These are phyloP conservation scores for Nanger granti DNA, from an alignment of 2,113 vertebrate species.

Conservation along the genomic window DNA sequence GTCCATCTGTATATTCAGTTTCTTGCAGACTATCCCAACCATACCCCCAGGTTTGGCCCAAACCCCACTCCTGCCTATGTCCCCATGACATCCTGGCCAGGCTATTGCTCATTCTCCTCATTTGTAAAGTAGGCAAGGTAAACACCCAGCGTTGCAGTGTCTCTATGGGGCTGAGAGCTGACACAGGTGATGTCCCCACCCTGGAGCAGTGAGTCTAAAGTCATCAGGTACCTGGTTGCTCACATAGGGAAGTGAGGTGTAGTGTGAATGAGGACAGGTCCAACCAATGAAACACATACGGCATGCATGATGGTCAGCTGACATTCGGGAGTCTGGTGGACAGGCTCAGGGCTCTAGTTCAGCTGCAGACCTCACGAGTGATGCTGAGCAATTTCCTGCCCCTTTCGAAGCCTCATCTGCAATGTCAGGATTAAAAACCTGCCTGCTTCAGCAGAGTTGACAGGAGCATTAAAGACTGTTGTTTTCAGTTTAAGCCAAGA, in stretches of 20 bases:
- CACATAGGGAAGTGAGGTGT: fast-evolving
- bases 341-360: background rate
- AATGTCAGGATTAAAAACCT: background rate
- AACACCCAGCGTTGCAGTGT: fast-evolving
- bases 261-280: background rate
- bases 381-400: background rate
- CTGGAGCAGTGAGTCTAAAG: fast-evolving
- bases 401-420: background rate
- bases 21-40: background rate
- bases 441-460: background rate
- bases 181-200: background rate
- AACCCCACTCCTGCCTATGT: background rate
- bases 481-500: background rate
- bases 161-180: too few relatives aligned
- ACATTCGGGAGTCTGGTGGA: background rate
- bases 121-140: background rate
- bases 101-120: background rate
- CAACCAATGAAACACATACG: too few relatives aligned
- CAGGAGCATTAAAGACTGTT: background rate
- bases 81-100: background rate
- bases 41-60: background rate
- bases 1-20: background rate
- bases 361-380: background rate
- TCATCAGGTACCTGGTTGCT: fast-evolving
- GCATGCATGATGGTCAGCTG: fast-evolving